Evolutionary conservation across 2,888 invertebrate species (phyloP), one percentile per base, ranked within the genome.

Genomic region (Noctua comes): DNA sequence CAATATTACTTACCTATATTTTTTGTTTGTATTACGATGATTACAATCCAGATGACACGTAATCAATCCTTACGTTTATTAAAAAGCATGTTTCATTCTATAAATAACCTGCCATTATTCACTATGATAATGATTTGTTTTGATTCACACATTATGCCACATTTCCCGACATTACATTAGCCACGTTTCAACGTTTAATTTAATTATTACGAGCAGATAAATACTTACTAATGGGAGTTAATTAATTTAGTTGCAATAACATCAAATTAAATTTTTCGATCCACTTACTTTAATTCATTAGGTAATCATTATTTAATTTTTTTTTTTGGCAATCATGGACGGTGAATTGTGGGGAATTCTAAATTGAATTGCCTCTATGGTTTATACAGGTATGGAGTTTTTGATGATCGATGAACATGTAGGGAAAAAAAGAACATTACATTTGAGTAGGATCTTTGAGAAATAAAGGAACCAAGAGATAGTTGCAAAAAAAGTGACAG

Each of bases 131-230:
- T 80, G 2, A 46, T 77, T 77, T 77, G 46, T 68, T 68, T 46
- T 54, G 46, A 46, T 75, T 75, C 36, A 46, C 36, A 59, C 27
- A n/a, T n/a, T n/a, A n/a, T n/a, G n/a, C n/a, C n/a, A n/a, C n/a
- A n/a, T n/a, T n/a, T n/a, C n/a, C n/a, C n/a, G 66, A 59, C 36
- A 36, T 51, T 36, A 11, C 57, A n/a, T 18, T 57, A 65, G 4
- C 62, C 40, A 36, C 31, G 24, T 76, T 76, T 77, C 43, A 54
- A 13, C 66, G 27, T 77, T 66, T 16, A 59, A 66, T 70, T 77
- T 21, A 51, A 80, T 77, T 59, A 82, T 59, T 59, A 27, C 36
- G 65, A 66, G 57, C 65, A 76, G n/a, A 81, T 80, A 82, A 65
- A 48, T 57, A 48, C 13, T 36, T 65, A 65, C 4, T 51, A 69